Evolutionary conservation across 2,113 vertebrate species (phyloP).

Genomic region (Vulpes lagopus): DNA sequence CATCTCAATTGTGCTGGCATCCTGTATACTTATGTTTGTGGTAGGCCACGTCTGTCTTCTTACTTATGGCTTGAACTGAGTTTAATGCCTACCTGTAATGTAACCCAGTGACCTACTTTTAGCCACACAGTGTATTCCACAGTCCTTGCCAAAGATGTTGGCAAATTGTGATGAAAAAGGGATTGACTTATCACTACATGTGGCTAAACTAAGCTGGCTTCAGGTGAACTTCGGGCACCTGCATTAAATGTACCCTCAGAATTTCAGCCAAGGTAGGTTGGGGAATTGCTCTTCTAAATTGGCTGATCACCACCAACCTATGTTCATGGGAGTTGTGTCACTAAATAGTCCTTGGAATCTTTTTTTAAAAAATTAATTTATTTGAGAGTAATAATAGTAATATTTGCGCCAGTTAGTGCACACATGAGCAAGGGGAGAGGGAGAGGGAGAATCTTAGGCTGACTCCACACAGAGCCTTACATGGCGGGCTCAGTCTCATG

Average conservation of each 20-base stretch:
- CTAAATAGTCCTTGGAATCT: background rate
- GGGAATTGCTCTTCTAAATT: background rate
- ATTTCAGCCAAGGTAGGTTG: accelerated
- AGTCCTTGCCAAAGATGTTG: background rate
- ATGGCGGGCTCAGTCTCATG: background rate
- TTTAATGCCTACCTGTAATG: background rate
- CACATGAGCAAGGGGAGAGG: background rate
- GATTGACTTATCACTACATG: background rate
- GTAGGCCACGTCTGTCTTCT: background rate
- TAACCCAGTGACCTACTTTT: background rate
- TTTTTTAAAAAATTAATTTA: background rate
- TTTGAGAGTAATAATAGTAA: background rate
- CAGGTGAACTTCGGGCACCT: background rate
- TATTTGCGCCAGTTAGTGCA: background rate
- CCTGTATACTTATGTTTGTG: background rate
- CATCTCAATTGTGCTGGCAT: background rate
- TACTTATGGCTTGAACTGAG: background rate
- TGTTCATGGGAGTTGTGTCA: background rate
- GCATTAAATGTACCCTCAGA: background rate
- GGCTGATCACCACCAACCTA: background rate
- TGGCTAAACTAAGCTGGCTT: background rate
- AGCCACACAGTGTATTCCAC: background rate
- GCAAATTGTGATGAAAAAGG: background rate
- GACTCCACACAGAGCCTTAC: background rate
- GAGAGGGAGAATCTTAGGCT: background rate